These are phyloP conservation scores for Bembecia ichneumoniformis DNA, from an alignment of 2,888 invertebrate species.

Conservation along the genomic window DNA sequence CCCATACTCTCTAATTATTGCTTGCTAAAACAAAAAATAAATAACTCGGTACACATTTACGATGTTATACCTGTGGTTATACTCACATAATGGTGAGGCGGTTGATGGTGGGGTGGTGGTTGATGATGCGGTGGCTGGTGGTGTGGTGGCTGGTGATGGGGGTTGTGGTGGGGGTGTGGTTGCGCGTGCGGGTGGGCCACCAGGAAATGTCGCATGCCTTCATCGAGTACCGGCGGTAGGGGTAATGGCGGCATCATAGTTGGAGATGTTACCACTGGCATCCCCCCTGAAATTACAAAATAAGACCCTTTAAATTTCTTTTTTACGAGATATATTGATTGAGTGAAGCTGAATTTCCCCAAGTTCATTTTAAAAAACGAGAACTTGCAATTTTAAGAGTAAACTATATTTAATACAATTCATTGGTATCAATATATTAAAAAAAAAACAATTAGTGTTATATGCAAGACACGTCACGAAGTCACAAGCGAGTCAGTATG, in stretches of 20 bases:
- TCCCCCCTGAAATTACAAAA: slow-evolving; percentile 53
- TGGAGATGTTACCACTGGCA: slow-evolving; percentile 92
- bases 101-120: slow-evolving; percentile 70
- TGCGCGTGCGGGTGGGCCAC: slow-evolving; percentile 69
- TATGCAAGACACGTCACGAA: too few species aligned
- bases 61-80: slow-evolving; percentile 4
- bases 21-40: too few species aligned
- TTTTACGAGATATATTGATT: too few species aligned
- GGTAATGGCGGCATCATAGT: slow-evolving; percentile 82
- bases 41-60: slow-evolving; percentile 23
- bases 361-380: too few species aligned
- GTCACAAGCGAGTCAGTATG: too few species aligned
- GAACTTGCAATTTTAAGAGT: too few species aligned
- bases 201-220: slow-evolving; percentile 91
- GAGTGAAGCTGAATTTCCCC: too few species aligned
- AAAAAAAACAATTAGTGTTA: too few species aligned
- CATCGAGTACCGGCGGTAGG: slow-evolving; percentile 93
- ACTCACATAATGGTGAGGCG: slow-evolving; percentile 79
- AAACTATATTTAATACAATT: too few species aligned
- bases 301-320: too few species aligned
- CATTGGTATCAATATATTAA: too few species aligned
- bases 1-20: too few species aligned
- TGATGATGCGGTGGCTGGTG: slow-evolving; percentile 74
- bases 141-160: slow-evolving; percentile 87
- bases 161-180: slow-evolving; percentile 66